phyloP scores from a whole-genome alignment of 2,888 invertebrate species.

The Tetanocera ferruginea region DNA sequence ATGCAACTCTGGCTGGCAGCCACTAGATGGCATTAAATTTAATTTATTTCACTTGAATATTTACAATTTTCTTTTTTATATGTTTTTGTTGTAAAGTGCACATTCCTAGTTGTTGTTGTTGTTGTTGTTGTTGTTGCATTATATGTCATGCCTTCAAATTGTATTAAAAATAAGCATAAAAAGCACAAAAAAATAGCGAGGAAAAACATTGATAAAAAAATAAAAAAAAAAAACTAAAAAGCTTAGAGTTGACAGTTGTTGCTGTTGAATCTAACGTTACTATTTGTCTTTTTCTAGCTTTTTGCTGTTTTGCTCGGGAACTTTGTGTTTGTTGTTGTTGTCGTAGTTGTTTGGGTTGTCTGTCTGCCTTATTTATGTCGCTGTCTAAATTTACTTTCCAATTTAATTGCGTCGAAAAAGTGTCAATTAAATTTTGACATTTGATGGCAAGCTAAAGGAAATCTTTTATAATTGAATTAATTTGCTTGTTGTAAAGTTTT shows the following conservation, averaged over 20 bases:
- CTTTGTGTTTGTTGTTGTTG: not conserved
- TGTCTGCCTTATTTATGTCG: not conserved
- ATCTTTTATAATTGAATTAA: conserved; percentile 23
- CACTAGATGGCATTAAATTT: conserved; percentile 50
- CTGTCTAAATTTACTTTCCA: conserved; percentile 28
- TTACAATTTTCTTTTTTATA: conserved; percentile 24
- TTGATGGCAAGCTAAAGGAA: conserved; percentile 25
- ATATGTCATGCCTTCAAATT: conserved; percentile 6
- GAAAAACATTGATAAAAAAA: not conserved
- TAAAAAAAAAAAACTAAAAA: not conserved
- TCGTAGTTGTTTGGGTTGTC: not conserved
- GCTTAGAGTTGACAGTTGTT: not conserved
- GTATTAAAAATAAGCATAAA: conserved; percentile 2
- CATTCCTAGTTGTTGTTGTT: conserved; percentile 6
- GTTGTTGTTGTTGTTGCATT: conserved; percentile 6
- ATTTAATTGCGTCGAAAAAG: conserved; percentile 39
- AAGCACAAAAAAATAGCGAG: not conserved
- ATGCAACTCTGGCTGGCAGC: not conserved
- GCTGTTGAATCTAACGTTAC: not conserved
- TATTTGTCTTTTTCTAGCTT: not conserved
- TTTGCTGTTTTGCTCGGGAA: not conserved
- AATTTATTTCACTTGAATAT: conserved; percentile 48
- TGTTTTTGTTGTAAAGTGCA: conserved; percentile 11
- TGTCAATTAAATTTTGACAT: conserved; percentile 39
- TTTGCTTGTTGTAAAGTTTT: conserved; percentile 3